Evolutionary conservation across 2,797 vertebrate species (phyloP), one percentile per base, ranked within the genome.

Genomic region (Macrochelys suwanniensis): DNA sequence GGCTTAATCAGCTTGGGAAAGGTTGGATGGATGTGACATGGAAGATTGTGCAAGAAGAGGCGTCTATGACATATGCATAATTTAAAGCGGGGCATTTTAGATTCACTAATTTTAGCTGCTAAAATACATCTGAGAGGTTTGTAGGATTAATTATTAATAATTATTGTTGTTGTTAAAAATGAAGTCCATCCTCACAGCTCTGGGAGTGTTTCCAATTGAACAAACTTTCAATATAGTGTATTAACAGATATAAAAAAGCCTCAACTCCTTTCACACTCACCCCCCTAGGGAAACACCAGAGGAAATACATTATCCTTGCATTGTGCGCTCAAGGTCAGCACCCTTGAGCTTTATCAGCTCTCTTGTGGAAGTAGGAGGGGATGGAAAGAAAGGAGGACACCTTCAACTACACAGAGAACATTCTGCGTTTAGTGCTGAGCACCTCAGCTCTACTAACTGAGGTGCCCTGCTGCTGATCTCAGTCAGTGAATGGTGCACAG

Each of bases 71-170:
- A 87, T 80, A 47, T 76, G 76, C 50, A 54, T 82, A 77, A 93
- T 93, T 91, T 92, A 53, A 94, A 96, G 59, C 42, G 7, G 47
- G 88, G 10, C 19, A 37, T 91, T 96, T 89, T 94, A 45, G 86
- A 49, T 21, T 90, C 86, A 80, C 77, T 96, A 89, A 90, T 96
- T 97, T 96, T 96, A 93, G 87, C 85, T 96, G 87, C 92, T 92
- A 95, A 94, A 45, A 95, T 84, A 65, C 10, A 15, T 95, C 78
- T 91, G 92, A 92, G 81, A 94, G 65, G 74, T 23, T 28, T 82
- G 68, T 74, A 94, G 21, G 85, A 94, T 97, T 97, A 94, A 97
- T 97, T 96, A 97, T 96, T 97, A 96, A 97, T 92, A 95, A 93
- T 93, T 94, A 82, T 89, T 94, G 42, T 88, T 92, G 84, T 56